Conservation (phyloP, 2,888 invertebrate species). For the Cremastobaeus sp. region DNA sequence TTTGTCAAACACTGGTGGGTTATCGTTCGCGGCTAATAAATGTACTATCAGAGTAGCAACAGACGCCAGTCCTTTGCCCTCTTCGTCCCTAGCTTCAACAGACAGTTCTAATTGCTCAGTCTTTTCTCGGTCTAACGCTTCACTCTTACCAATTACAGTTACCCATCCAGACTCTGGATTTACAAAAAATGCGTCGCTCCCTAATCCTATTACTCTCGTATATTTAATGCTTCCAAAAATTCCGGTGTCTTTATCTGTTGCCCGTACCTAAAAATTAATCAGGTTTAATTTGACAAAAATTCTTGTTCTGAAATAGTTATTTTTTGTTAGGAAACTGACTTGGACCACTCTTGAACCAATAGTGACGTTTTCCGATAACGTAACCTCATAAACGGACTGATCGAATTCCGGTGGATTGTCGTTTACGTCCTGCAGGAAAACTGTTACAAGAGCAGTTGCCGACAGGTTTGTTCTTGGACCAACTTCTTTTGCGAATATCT, state of each 20-base stretch:
- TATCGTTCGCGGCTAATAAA: constrained; percentile 90
- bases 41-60: constrained; percentile 86
- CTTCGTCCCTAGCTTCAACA: constrained; percentile 92
- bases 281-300: too few relatives aligned
- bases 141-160: constrained; percentile 85
- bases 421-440: constrained; percentile 90
- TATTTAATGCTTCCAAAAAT: constrained; percentile 88
- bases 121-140: constrained; percentile 90
- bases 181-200: constrained; percentile 88
- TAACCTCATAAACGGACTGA: constrained; percentile 85
- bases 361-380: constrained; percentile 89
- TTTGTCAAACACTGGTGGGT: constrained; percentile 90
- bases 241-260: constrained; percentile 89
- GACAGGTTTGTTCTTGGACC: constrained; percentile 87
- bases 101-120: constrained; percentile 87
- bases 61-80: constrained; percentile 88
- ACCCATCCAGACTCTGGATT: constrained; percentile 89
- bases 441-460: constrained; percentile 86
- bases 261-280: constrained; percentile 84
- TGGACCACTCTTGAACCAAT: constrained; percentile 85
- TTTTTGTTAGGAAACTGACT: too few relatives aligned
- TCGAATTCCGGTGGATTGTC: constrained; percentile 92
- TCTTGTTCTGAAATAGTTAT: too few relatives aligned
- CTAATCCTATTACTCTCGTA: constrained; percentile 86
- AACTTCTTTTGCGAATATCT: constrained; percentile 90